phyloP scores from a whole-genome alignment of 2,797 vertebrate genomes.

The Bradypus variegatus region DNA sequence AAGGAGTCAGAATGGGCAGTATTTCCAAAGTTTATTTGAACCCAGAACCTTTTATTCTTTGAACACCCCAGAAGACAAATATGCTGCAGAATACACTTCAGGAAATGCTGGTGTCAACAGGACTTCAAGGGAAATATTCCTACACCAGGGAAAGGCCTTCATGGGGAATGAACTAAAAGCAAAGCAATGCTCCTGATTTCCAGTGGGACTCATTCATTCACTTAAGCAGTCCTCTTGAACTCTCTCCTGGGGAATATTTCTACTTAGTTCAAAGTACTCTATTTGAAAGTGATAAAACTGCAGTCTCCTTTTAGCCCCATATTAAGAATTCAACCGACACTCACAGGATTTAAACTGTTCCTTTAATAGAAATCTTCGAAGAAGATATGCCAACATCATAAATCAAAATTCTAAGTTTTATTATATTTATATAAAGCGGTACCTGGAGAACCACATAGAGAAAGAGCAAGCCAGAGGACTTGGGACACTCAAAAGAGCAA shows the following conservation, averaged over 20 bases:
- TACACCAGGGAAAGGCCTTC: neutral
- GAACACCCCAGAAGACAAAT: neutral
- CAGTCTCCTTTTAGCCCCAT: neutral
- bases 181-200: neutral
- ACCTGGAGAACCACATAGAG: neutral
- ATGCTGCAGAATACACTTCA: neutral
- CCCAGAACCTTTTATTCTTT: neutral
- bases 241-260: neutral
- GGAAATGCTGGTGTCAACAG: neutral
- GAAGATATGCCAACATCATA: neutral
- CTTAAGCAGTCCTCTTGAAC: neutral
- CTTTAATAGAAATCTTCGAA: conserved; percentile 8
- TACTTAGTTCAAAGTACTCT: neutral
- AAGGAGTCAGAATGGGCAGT: neutral
- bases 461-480: neutral
- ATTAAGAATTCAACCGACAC: neutral
- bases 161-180: rapidly evolving
- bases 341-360: neutral
- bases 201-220: neutral
- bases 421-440: neutral
- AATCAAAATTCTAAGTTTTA: neutral
- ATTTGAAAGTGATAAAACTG: neutral
- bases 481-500: rapidly evolving
- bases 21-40: neutral
- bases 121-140: neutral